Percentiles rank a stretch among this genome's conserved stretches.
Conservation (phyloP, 1,140 invertebrate species). For the Musca vetustissima region DNA sequence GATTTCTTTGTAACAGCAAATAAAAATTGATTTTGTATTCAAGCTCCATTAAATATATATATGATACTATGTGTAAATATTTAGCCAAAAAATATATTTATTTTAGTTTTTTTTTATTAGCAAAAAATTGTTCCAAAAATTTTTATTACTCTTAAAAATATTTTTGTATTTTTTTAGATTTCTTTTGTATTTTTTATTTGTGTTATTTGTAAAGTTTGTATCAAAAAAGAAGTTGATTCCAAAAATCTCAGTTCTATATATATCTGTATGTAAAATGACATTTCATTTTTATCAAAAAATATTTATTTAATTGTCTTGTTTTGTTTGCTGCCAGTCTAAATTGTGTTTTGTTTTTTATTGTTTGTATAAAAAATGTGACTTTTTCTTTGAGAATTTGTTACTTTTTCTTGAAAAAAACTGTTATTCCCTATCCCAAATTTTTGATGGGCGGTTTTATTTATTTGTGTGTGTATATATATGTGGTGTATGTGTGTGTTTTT, state of each 20-base stretch:
- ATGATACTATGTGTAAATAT: constrained; percentile 2
- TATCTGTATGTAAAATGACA: no score
- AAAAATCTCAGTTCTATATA: constrained; percentile 12
- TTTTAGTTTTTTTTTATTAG: neutral
- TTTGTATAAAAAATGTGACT: neutral
- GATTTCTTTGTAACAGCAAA: neutral
- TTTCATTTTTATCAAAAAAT: neutral
- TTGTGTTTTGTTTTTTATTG: constrained; percentile 14
- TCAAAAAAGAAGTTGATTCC: neutral
- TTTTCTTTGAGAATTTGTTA: constrained; percentile 9
- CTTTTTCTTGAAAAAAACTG: neutral
- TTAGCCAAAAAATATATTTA: constrained; percentile 13
- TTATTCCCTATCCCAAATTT: no score
- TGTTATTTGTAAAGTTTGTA: constrained; percentile 10
- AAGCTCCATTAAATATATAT: constrained; percentile 5
- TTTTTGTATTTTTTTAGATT: constrained; percentile 3
- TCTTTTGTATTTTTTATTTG: no score
- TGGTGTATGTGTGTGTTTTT: neutral
- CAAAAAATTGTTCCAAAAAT: constrained; percentile 2
- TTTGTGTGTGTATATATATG: neutral
- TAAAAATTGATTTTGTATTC: neutral
- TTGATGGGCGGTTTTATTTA: neutral
- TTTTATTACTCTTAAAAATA: constrained; percentile 9
- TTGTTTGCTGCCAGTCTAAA: constrained; percentile 22
- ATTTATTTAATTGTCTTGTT: constrained; percentile 14